Base-by-base conservation (phyloP, 2,113 vertebrate species). In the Illadopsis cleaveri region DNA sequence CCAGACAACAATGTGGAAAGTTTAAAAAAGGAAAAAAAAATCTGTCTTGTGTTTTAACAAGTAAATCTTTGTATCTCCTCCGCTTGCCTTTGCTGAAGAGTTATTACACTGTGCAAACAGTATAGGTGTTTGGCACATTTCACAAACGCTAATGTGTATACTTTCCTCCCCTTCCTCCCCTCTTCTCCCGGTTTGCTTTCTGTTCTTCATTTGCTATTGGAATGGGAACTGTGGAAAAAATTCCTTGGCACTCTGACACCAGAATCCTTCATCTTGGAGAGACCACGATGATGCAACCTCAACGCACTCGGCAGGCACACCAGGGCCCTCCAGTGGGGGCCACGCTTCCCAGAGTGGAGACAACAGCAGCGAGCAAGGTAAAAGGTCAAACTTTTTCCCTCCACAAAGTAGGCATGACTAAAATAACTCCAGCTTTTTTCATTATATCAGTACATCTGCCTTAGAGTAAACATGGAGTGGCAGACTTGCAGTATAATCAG, bases 321-420 rank as follows among this genome's bases (percentile, higher is more conserved):
- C 99, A 17, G 99, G 99, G 95, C 99, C 99, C 97, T 99, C 99
- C 98, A 99, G 99, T 86, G 99, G 99, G 97, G 99, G 99, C 93
- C 99, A 99, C 19, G 99, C 99, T 89, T 99, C 99, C 87, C 99
- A 99, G 98, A 99, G 99, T 76, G 99, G 99, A 81, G 99, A 99
- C 99, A 99, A 99, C 99, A 99, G 99, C 99, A 99, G 99, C 37
- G 99, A 99, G 97, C 99, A 99, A 99, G 99, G 99, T 99, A 99
- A 99, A 99, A 97, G 96, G 97, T 97, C 96, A 97, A 97, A 96
- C 95, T 92, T 97, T 97, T 96, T 97, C 96, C 96, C 95, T 93
- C 95, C 50, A 78, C 94, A 95, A 96, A 98, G 97, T 94, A 95
- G 95, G 96, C 97, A 93, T 97, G 97, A 97, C 96, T 96, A 95